phyloP scores from a whole-genome alignment of 2,888 invertebrate species.

The Osmoderma eremita region DNA sequence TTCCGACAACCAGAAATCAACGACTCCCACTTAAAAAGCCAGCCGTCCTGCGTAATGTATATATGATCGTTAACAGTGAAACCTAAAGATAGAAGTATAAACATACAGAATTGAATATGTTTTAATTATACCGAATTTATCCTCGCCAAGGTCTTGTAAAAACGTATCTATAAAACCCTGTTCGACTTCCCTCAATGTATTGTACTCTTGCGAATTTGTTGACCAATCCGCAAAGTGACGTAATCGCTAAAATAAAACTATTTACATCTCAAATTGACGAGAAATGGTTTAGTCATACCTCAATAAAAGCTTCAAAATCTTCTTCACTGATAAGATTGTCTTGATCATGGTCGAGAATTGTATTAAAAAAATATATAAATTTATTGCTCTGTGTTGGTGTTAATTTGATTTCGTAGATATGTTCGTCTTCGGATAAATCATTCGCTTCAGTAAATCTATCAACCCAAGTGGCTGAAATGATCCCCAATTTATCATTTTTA shows the following conservation, averaged over 20 bases:
- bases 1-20: constrained; percentile 66
- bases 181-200: constrained; percentile 77
- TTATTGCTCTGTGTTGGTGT: constrained; percentile 75
- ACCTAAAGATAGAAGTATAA: constrained; percentile 50
- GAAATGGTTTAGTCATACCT: constrained; percentile 63
- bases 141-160: constrained; percentile 68
- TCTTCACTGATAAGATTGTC: constrained; percentile 77
- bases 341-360: constrained; percentile 76
- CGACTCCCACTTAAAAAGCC: constrained; percentile 76
- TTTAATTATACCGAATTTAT: constrained; percentile 65
- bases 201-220: constrained; percentile 76
- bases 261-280: no score
- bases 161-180: constrained; percentile 77
- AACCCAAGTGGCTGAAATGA: constrained; percentile 75
- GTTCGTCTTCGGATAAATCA: constrained; percentile 65
- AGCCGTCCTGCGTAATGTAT: constrained; percentile 73
- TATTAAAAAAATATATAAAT: constrained; percentile 76
- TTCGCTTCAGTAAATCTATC: constrained; percentile 76
- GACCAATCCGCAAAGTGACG: constrained; percentile 83
- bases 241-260: constrained; percentile 64
- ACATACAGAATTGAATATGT: not conserved
- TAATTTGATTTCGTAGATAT: constrained; percentile 65
- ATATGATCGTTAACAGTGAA: constrained; percentile 62
- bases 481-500: not conserved
- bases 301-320: constrained; percentile 76